A percentile compares a stretch with the other conserved stretches of the same genome.
Conservation (phyloP, 1,140 invertebrate genomes). For the Caenorhabditis latens region DNA sequence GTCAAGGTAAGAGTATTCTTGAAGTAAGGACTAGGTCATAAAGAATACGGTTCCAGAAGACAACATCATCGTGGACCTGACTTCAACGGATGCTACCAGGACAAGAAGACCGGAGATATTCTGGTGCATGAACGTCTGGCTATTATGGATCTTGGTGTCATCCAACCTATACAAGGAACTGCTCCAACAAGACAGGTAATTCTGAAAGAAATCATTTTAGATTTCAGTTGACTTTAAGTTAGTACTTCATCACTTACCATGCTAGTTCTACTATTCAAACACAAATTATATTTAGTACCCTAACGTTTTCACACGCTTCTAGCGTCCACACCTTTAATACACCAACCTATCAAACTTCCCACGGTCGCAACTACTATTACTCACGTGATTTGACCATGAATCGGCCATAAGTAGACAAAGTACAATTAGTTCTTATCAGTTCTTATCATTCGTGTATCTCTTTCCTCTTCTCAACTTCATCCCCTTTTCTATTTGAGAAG, state of each 20-base stretch:
- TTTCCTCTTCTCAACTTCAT: not conserved
- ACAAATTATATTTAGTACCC: no score
- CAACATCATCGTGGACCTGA: slow-evolving; percentile 75
- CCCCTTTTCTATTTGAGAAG: not conserved
- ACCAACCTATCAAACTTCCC: no score
- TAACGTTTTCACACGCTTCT: no score
- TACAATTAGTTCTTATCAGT: slow-evolving; percentile 36
- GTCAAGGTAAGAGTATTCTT: slow-evolving; percentile 46
- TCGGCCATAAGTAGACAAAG: not conserved
- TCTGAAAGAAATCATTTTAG: not conserved
- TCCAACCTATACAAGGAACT: slow-evolving; percentile 72
- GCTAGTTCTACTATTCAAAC: no score
- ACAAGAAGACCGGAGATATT: slow-evolving; percentile 74
- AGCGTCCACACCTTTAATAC: no score
- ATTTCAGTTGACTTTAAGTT: not conserved
- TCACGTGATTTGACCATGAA: slow-evolving; percentile 5
- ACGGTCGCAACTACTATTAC: not conserved
- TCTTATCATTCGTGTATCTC: slow-evolving; percentile 8
- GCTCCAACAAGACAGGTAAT: slow-evolving; percentile 69
- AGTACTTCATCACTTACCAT: no score
- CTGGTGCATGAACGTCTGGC: slow-evolving; percentile 76
- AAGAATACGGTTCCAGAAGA: slow-evolving; percentile 62
- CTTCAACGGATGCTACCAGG: slow-evolving; percentile 71
- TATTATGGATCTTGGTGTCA: slow-evolving; percentile 73
- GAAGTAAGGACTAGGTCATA: not conserved